Evolutionary conservation across 2,797 vertebrate species (phyloP), one percentile per base, ranked within the genome.

Genomic region (Lacerta viridis): DNA sequence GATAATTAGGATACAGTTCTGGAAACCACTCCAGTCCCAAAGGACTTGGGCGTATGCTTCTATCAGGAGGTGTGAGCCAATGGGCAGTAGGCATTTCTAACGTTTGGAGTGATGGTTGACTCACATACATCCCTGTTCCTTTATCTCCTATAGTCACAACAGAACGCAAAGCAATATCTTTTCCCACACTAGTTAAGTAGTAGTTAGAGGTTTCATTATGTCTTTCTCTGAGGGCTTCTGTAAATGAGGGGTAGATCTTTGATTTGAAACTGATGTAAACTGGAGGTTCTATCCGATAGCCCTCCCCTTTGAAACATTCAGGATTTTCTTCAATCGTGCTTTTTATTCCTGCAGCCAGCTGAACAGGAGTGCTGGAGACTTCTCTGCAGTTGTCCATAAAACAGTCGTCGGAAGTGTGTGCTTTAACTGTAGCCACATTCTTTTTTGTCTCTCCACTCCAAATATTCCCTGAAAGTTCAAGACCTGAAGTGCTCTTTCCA

Each of bases 1-100:
- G 59, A 1, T 95, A 92, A 68, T 87, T 95, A 1, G 95, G 90
- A 85, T 96, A 88, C 11, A 97, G 84, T 15, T 96, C 95, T 87
- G 97, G 96, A 92, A 97, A 90, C 97, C 97, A 97, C 90, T 98
- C 97, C 68, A 97, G 78, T 41, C 96, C 97, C 17, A 76, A 0
- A 7, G 93, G 71, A 3, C 80, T 25, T 1, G 78, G 18, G 1
- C 64, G 3, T 0, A 0, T 0, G 76, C 66, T 76, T 5, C 46
- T 83, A 72, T 87, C 83, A 0, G 82, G 1, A 39, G 50, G 7
- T 33, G 0, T 72, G 50, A 71, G 0, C 0, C 36, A 36, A 2
- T 64, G 43, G 27, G n/a, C 0, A 76, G 92, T 85, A 2, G 77
- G 61, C 5, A 5, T 78, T 74, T 93, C 2, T 80, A 87, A 39